Base-by-base conservation (phyloP, 2,888 invertebrate species). In the Pseudanteris insignis region DNA sequence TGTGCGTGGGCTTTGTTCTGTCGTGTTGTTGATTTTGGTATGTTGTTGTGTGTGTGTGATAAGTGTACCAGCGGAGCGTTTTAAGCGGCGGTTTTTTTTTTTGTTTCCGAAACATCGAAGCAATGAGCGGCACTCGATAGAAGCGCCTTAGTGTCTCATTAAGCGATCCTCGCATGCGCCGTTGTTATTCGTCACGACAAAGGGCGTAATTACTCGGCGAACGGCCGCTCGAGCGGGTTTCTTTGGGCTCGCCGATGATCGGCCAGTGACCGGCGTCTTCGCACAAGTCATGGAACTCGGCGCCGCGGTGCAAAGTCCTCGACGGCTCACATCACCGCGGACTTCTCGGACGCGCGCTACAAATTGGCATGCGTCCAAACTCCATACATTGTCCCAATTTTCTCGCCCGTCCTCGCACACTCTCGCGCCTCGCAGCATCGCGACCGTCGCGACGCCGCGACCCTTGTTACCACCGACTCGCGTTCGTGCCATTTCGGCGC, bases 281-380 rank as follows among this genome's bases (percentile, higher is more conserved):
- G 33, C 18, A 18, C 34, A 13, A 51, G 41, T 51, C 50, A 34
- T 11, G 28, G 40, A 41, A 40, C 51, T 33, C 38, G 26, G 12
- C 26, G 38, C 9, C 32, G 26, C 40, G 40, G 48, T 40, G 48
- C 48, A 50, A 50, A 50, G 50, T 50, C 40, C 50, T 50, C 37
- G 11, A 11, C 37, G 30, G 9, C 12, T 40, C 18, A n/a, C 14
- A 29, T 53, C 32, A 24, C 15, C 18, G 15, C 10, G 38, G 10
- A 10, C 3, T 28, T 41, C 18, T 32, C 24, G 37, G 36, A 18
- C 37, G 30, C 43, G 28, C 9, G 18, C 6, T 18, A 6, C 15
- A 9, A 43, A 18, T 53, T 53, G 53, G 53, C 53, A 9, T 14
- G 8, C 28, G 29, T 51, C 41, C 51, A 41, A 34, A 25, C 29